Conservation (phyloP, 2,113 vertebrate genomes). For the Myocastor coypus region DNA sequence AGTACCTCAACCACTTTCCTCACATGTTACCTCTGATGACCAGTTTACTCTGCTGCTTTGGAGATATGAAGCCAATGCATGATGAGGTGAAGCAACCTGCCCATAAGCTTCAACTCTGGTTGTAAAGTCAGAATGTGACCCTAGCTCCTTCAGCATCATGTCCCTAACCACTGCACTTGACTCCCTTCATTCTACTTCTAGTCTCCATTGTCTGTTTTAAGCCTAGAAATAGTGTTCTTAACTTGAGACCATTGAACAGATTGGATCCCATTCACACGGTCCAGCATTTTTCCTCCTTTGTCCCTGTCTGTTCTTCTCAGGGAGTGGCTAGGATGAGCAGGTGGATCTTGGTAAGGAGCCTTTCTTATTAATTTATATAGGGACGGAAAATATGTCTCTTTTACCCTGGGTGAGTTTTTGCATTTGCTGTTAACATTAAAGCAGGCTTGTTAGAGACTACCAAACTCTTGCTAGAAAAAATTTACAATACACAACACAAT, state of each 20-base stretch:
- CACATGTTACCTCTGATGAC: too few species aligned
- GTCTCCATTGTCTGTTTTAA: neutral
- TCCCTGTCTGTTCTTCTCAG: neutral
- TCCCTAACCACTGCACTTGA: neutral
- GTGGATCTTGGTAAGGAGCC: neutral
- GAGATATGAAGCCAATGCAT: neutral
- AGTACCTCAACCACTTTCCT: neutral
- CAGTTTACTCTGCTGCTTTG: neutral
- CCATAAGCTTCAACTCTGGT: neutral
- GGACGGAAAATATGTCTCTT: neutral
- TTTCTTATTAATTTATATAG: neutral
- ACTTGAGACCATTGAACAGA: neutral
- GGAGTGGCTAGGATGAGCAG: neutral
- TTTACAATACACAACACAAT: neutral
- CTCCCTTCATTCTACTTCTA: neutral
- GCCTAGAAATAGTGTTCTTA: neutral
- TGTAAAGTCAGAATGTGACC: neutral
- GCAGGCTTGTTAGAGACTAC: neutral
- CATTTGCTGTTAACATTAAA: neutral
- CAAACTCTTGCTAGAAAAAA: neutral
- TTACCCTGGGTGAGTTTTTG: neutral
- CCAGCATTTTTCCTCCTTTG: neutral
- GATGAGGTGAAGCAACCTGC: neutral
- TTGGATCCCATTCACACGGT: neutral
- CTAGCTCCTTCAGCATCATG: neutral